These are phyloP conservation scores for Acropternis orthonyx DNA, from an alignment of 2,797 vertebrate genomes.

Conservation along the genomic window DNA sequence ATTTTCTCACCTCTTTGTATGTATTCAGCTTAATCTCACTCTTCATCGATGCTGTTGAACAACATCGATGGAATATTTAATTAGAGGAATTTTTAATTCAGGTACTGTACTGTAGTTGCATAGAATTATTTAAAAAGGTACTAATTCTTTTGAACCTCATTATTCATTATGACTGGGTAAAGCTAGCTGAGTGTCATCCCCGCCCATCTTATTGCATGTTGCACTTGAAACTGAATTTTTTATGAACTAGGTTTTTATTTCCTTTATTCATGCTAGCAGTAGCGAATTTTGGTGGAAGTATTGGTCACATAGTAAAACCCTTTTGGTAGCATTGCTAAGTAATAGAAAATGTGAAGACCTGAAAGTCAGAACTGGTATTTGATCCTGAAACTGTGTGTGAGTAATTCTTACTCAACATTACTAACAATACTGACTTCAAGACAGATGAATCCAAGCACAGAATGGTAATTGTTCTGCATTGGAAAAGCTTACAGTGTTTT, in stretches of 20 bases:
- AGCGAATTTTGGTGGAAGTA: not conserved
- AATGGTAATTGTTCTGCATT: not conserved
- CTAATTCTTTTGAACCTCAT: not conserved
- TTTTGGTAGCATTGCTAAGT: not conserved
- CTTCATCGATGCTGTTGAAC: not conserved
- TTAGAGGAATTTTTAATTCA: not conserved
- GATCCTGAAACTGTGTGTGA: not conserved
- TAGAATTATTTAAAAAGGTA: not conserved
- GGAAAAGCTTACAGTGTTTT: constrained; percentile 29
- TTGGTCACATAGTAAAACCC: not conserved
- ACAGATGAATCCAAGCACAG: not conserved
- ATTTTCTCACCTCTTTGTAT: not conserved
- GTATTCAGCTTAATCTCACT: not conserved
- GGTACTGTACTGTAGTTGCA: not conserved
- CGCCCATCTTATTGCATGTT: not conserved
- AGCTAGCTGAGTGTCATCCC: not conserved
- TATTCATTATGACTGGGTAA: not conserved
- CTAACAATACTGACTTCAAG: not conserved
- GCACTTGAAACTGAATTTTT: not conserved
- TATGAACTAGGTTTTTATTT: not conserved
- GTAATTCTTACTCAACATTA: not conserved
- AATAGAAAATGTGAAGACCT: not conserved
- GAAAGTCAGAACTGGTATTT: not conserved
- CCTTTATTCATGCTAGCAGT: not conserved
- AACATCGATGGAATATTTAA: not conserved